These are phyloP conservation scores for Euzophera pinguis DNA, from an alignment of 2,888 invertebrate species.

Conservation along the genomic window DNA sequence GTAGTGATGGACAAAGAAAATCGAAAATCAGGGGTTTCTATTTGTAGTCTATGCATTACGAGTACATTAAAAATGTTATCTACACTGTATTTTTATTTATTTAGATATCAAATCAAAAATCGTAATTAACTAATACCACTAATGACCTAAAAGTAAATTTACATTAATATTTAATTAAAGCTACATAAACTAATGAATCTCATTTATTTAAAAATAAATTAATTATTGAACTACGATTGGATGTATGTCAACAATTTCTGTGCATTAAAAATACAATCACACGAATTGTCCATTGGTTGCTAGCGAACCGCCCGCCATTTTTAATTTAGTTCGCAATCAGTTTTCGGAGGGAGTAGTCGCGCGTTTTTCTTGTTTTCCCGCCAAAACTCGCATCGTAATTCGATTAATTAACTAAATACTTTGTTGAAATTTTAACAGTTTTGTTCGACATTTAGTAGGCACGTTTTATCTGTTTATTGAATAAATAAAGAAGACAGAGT, in stretches of 20 bases:
- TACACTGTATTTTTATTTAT: no score
- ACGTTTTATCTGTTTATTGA: not conserved
- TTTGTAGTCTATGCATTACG: no score
- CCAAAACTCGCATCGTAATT: not conserved
- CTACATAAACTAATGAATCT: not conserved
- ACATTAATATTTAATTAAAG: not conserved
- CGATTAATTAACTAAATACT: not conserved
- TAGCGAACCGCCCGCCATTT: not conserved
- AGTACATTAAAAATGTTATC: no score
- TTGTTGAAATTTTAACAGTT: not conserved
- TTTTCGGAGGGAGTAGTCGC: not conserved
- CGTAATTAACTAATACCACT: no score
- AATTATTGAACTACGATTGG: not conserved
- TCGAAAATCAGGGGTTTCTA: no score
- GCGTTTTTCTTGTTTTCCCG: not conserved
- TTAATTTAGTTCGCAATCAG: not conserved
- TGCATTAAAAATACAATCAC: not conserved
- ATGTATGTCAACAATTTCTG: not conserved
- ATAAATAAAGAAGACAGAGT: not conserved
- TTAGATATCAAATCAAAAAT: no score
- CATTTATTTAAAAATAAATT: not conserved
- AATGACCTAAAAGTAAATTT: no score
- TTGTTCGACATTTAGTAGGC: not conserved
- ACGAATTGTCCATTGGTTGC: not conserved
- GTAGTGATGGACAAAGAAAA: no score